A percentile compares a stretch with the other conserved stretches of the same genome.
phyloP scores from a whole-genome alignment of 2,888 invertebrate species.

The Agriopis leucophaearia region DNA sequence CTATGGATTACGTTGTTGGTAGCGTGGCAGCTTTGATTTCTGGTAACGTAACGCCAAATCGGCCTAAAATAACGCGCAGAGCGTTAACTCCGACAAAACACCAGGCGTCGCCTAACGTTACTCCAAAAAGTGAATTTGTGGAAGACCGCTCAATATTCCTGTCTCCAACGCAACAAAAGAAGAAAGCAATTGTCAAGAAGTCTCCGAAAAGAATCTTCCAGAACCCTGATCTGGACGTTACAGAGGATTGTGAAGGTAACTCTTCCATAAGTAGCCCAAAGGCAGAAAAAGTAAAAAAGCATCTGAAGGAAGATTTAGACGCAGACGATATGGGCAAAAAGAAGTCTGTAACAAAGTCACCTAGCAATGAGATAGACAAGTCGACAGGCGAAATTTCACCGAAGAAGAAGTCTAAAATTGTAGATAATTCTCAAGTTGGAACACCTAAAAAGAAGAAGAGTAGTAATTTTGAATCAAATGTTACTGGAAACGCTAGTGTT shows the following conservation, averaged over 20 bases:
- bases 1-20: conserved; percentile 85
- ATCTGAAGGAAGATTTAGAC: conserved; percentile 70
- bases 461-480: conserved; percentile 42
- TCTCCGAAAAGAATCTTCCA: conserved; percentile 81
- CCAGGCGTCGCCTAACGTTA: conserved; percentile 76
- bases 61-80: conserved; percentile 75
- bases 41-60: conserved; percentile 84
- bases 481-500: conserved; percentile 9
- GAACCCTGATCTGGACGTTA: conserved; percentile 70
- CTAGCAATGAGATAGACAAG: conserved; percentile 7
- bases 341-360: conserved; percentile 41
- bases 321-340: conserved; percentile 44
- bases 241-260: conserved; percentile 59
- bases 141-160: conserved; percentile 78
- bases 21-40: conserved; percentile 87
- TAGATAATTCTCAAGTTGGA: conserved; percentile 43
- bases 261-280: conserved; percentile 61
- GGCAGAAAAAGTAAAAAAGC: conserved; percentile 78
- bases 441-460: conserved; percentile 66
- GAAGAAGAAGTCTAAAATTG: conserved; percentile 36
- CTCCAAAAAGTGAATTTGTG: conserved; percentile 77
- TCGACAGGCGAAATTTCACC: conserved; percentile 23
- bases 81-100: conserved; percentile 80
- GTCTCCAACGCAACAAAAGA: conserved; percentile 77
- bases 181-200: conserved; percentile 79